Percentiles rank a stretch among this genome's conserved stretches.
Evolutionary conservation across 2,888 invertebrate species (phyloP).

Genomic region (Sussaba pulchella): DNA sequence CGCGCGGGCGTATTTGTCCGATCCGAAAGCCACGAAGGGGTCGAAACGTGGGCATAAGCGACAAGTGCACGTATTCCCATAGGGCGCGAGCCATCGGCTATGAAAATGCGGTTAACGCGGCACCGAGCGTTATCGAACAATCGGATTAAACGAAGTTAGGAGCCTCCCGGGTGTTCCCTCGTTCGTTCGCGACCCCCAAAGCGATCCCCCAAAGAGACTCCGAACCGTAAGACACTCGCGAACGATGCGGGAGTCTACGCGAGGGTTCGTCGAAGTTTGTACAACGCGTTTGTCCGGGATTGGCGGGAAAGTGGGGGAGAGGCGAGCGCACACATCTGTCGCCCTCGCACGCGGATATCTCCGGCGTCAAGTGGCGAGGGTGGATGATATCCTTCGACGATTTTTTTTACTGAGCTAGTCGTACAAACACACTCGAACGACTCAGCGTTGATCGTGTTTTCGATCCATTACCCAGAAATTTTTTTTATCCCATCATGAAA

Average conservation of each 20-base stretch:
- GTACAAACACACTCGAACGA: background rate
- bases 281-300: background rate
- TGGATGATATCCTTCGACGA: conserved; percentile 47
- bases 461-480: background rate
- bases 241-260: conserved; percentile 62
- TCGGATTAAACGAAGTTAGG: conserved; percentile 80
- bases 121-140: conserved; percentile 71
- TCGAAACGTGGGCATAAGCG: conserved; percentile 63
- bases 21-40: no score
- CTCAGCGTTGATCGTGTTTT: background rate
- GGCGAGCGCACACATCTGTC: conserved; percentile 73
- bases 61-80: conserved; percentile 77
- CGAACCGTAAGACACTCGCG: conserved; percentile 35
- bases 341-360: conserved; percentile 74
- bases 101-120: conserved; percentile 64
- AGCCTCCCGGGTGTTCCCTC: conserved; percentile 3
- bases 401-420: conserved; percentile 32
- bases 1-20: no score
- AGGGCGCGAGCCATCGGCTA: conserved; percentile 64
- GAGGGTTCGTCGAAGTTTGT: conserved; percentile 60
- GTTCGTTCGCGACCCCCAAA: background rate
- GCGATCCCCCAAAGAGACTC: conserved; percentile 58
- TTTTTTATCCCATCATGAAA: no score
- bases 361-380: conserved; percentile 46
- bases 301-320: background rate